Conservation (phyloP, 2,797 vertebrate species). For the Spondyliosoma cantharus region DNA sequence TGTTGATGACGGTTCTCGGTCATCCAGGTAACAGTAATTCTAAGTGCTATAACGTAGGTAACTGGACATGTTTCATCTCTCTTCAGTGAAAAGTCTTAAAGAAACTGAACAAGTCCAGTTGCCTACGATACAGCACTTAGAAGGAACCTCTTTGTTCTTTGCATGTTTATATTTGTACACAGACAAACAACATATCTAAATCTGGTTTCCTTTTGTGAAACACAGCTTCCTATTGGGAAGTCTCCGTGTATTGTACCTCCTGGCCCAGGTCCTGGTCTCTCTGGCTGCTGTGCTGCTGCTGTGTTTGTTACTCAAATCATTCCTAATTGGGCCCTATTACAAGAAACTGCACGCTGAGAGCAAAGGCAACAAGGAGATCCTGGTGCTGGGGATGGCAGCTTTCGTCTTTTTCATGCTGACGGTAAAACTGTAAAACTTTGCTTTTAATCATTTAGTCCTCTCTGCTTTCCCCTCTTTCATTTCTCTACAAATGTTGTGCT, state of each 20-base stretch:
- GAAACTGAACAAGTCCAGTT: too few relatives aligned
- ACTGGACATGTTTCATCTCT: too few relatives aligned
- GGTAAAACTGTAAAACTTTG: constrained; percentile 85
- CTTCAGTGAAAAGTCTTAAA: too few relatives aligned
- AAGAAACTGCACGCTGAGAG: constrained; percentile 93
- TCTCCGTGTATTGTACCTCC: constrained; percentile 87
- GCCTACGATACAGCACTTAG: too few relatives aligned
- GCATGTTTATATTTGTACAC: neutral
- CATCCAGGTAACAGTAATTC: too few relatives aligned
- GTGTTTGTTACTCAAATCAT: constrained; percentile 89
- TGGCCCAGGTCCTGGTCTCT: constrained; percentile 90
- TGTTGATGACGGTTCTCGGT: too few relatives aligned
- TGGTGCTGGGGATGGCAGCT: constrained; percentile 92
- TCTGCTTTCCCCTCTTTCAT: neutral
- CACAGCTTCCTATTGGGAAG: constrained; percentile 88
- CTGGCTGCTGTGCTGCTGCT: constrained; percentile 90
- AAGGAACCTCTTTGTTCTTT: neutral
- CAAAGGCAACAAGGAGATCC: constrained; percentile 96
- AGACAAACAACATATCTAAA: constrained; percentile 2
- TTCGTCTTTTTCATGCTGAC: constrained; percentile 96
- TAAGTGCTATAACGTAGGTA: too few relatives aligned
- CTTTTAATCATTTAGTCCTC: neutral
- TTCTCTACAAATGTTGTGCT: neutral
- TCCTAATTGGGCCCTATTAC: constrained; percentile 92
- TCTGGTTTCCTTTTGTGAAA: constrained; percentile 39